phyloP scores from a whole-genome alignment of 1,140 invertebrate genomes.

The Drosophila yakuba region DNA sequence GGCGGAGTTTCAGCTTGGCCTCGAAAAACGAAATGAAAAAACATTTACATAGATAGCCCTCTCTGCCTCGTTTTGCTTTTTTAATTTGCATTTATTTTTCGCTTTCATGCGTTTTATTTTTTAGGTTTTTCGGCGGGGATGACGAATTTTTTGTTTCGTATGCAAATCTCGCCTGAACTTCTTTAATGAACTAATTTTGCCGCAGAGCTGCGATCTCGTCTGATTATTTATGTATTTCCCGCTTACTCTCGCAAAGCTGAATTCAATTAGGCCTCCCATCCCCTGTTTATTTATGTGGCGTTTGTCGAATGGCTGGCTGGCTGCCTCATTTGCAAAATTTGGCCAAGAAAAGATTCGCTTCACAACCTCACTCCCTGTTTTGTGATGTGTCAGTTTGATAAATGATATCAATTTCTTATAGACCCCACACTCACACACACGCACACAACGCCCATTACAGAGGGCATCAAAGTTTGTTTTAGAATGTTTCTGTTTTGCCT shows the following conservation, averaged over 20 bases:
- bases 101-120: constrained; percentile 47
- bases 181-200: constrained; percentile 79
- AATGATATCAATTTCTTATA: constrained; percentile 83
- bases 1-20: not conserved
- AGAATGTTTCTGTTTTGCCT: constrained; percentile 38
- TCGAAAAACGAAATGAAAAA: constrained; percentile 22
- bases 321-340: constrained; percentile 73
- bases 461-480: constrained; percentile 74
- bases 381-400: constrained; percentile 76
- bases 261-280: constrained; percentile 69
- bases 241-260: constrained; percentile 48
- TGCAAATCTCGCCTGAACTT: constrained; percentile 67
- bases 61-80: constrained; percentile 65
- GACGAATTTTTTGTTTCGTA: constrained; percentile 29
- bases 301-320: constrained; percentile 20
- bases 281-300: constrained; percentile 65
- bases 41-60: constrained; percentile 48
- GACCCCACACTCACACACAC: constrained; percentile 23
- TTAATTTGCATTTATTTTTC: constrained; percentile 58
- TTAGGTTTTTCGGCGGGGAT: constrained; percentile 1
- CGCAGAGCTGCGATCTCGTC: constrained; percentile 20
- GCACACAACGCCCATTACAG: not conserved
- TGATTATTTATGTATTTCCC: constrained; percentile 54
- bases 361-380: constrained; percentile 6
- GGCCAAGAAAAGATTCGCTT: constrained; percentile 42